Percentiles rank a stretch among this genome's conserved stretches.
Conservation (phyloP, 2,797 vertebrate species). For the Microctenopoma stevenorrisi region DNA sequence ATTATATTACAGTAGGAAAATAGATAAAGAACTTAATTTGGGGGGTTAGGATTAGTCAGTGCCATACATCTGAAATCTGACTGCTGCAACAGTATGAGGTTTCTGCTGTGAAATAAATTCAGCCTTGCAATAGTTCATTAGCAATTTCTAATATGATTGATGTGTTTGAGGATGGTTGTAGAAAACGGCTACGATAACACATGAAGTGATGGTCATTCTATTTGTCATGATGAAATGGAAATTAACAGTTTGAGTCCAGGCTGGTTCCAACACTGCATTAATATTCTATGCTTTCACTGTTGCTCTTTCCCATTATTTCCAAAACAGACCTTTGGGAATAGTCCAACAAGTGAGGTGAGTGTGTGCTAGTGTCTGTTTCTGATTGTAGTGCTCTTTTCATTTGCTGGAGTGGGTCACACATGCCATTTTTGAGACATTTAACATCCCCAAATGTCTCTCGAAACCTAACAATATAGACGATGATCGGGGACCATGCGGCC, state of each 20-base stretch:
- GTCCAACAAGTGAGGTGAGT: slow-evolving; percentile 55
- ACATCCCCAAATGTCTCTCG: slow-evolving; percentile 58
- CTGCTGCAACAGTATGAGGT: neutral
- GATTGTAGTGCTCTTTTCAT: slow-evolving; percentile 59
- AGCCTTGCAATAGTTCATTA: slow-evolving; percentile 49
- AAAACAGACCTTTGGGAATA: slow-evolving; percentile 64
- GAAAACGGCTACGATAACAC: slow-evolving; percentile 47
- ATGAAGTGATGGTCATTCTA: slow-evolving; percentile 45
- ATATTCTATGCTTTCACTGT: slow-evolving; percentile 65
- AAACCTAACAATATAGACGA: slow-evolving; percentile 31
- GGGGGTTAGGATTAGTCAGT: too few relatives aligned
- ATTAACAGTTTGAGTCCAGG: slow-evolving; percentile 60
- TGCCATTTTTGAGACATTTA: slow-evolving; percentile 66
- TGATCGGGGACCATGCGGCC: slow-evolving; percentile 38
- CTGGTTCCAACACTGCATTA: slow-evolving; percentile 56
- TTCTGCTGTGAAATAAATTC: slow-evolving; percentile 49
- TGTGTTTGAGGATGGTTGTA: slow-evolving; percentile 39
- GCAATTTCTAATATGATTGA: slow-evolving; percentile 54
- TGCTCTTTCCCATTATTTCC: slow-evolving; percentile 68
- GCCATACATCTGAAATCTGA: slow-evolving; percentile 15
- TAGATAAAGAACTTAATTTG: neutral
- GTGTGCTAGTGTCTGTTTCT: slow-evolving; percentile 56
- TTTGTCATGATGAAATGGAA: slow-evolving; percentile 63
- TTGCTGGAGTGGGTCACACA: slow-evolving; percentile 58
- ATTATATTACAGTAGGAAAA: neutral